These are phyloP conservation scores for Ciona savignyi DNA, from an alignment of 23 tunicate genomes.

Conservation along the genomic window DNA sequence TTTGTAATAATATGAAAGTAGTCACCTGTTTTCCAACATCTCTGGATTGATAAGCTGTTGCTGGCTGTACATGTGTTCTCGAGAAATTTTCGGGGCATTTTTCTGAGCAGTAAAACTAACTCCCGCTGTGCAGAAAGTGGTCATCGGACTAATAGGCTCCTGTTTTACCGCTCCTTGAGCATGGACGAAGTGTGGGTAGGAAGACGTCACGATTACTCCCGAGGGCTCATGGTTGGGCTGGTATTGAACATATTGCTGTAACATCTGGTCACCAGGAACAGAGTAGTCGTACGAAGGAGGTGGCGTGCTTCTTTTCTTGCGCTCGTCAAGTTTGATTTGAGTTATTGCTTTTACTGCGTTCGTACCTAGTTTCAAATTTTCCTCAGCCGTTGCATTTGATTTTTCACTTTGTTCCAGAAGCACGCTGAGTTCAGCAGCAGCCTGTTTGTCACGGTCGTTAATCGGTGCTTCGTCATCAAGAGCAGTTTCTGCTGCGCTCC, in stretches of 20 bases:
- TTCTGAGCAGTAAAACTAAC: not conserved
- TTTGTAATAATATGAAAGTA: too few species aligned
- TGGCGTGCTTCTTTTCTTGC: slow-evolving; percentile 45
- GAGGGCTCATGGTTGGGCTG: not conserved
- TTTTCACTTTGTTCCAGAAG: slow-evolving; percentile 52
- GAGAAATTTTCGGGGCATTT: not conserved
- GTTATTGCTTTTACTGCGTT: not conserved
- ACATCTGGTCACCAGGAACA: not conserved
- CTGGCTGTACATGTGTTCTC: too few species aligned
- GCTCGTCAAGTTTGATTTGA: slow-evolving; percentile 8
- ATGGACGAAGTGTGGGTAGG: not conserved
- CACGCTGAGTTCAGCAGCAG: slow-evolving; percentile 35
- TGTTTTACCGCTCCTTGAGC: slow-evolving; percentile 8
- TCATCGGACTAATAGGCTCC: slow-evolving; percentile 31
- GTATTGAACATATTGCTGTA: slow-evolving; percentile 6
- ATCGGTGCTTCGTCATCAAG: slow-evolving; percentile 54
- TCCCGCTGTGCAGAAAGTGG: not conserved
- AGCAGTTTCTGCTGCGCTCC: slow-evolving; percentile 5
- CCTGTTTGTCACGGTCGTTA: slow-evolving; percentile 56
- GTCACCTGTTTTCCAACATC: too few species aligned
- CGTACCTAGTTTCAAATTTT: not conserved
- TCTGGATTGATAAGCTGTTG: too few species aligned
- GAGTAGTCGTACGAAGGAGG: slow-evolving; percentile 75
- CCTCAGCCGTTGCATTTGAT: not conserved
- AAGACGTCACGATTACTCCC: not conserved